phyloP scores from a whole-genome alignment of 2,888 invertebrate genomes.

The Phasia obesa region DNA sequence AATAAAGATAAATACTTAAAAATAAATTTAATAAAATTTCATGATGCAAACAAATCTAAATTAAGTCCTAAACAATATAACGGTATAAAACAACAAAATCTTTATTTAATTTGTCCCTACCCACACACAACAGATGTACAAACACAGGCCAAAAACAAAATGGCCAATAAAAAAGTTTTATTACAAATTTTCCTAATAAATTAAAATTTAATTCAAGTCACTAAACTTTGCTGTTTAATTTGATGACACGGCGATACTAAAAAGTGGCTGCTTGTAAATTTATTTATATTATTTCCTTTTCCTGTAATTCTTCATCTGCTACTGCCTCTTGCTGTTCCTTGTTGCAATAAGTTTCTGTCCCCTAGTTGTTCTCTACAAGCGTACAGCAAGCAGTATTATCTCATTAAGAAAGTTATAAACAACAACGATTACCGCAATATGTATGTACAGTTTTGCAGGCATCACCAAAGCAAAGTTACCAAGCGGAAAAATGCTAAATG shows the following conservation, averaged over 20 bases:
- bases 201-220: slow-evolving; percentile 34
- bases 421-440: slow-evolving; percentile 60
- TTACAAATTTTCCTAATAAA: slow-evolving; percentile 14
- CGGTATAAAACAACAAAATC: too few relatives aligned
- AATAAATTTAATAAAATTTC: too few relatives aligned
- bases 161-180: slow-evolving; percentile 21
- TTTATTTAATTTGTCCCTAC: too few relatives aligned
- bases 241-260: slow-evolving; percentile 39
- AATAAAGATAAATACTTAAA: too few relatives aligned
- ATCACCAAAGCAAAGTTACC: slow-evolving; percentile 28
- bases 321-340: background rate
- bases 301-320: slow-evolving; percentile 34
- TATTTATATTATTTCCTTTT: slow-evolving; percentile 45
- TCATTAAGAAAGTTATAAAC: slow-evolving; percentile 60
- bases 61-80: too few relatives aligned
- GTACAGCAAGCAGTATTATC: slow-evolving; percentile 31
- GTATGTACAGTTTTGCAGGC: slow-evolving; percentile 5
- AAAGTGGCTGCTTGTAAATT: slow-evolving; percentile 41
- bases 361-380: slow-evolving; percentile 12
- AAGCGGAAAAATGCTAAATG: slow-evolving; percentile 63
- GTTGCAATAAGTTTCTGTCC: background rate
- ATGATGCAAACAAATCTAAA: too few relatives aligned
- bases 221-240: slow-evolving; percentile 16
- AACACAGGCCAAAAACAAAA: background rate
- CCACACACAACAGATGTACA: background rate